A percentile compares a stretch with the other conserved stretches of the same genome.
Evolutionary conservation across 1,140 invertebrate species (phyloP).

Genomic region (Drosophila carrolli): DNA sequence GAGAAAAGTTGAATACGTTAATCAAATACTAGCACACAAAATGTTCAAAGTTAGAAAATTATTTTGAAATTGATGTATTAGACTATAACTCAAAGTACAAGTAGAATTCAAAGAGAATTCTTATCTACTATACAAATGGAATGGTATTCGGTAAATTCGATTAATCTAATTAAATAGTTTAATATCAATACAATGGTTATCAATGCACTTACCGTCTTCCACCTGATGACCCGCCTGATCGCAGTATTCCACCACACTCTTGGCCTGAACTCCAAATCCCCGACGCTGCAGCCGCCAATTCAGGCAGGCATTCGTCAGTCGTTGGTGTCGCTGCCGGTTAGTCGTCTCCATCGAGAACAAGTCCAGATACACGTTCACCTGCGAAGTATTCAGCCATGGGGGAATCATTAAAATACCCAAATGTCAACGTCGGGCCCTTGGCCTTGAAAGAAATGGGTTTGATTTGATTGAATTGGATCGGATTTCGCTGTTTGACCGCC

Average conservation of each 20-base stretch:
- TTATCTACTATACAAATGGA: too few species aligned
- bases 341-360: conserved; percentile 62
- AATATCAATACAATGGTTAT: too few species aligned
- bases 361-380: conserved; percentile 76
- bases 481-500: conserved; percentile 25
- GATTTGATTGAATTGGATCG: conserved; percentile 44
- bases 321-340: conserved; percentile 63
- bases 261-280: conserved; percentile 57
- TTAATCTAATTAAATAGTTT: too few species aligned
- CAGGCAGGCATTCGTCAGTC: conserved; percentile 67
- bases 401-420: conserved; percentile 35
- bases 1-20: too few species aligned
- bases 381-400: conserved; percentile 27
- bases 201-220: conserved; percentile 49
- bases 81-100: too few species aligned
- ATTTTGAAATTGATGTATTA: too few species aligned
- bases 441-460: conserved; percentile 59
- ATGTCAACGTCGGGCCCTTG: conserved; percentile 48
- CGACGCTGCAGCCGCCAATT: conserved; percentile 67
- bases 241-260: conserved; percentile 78
- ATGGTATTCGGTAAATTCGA: too few species aligned
- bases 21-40: too few species aligned
- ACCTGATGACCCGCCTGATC: conserved; percentile 50
- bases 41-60: too few species aligned
- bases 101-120: too few species aligned